A percentile compares a stretch with the other conserved stretches of the same genome.
phyloP scores from a whole-genome alignment of 2,797 vertebrate genomes.

The Lepidocolaptes lacrymiger region DNA sequence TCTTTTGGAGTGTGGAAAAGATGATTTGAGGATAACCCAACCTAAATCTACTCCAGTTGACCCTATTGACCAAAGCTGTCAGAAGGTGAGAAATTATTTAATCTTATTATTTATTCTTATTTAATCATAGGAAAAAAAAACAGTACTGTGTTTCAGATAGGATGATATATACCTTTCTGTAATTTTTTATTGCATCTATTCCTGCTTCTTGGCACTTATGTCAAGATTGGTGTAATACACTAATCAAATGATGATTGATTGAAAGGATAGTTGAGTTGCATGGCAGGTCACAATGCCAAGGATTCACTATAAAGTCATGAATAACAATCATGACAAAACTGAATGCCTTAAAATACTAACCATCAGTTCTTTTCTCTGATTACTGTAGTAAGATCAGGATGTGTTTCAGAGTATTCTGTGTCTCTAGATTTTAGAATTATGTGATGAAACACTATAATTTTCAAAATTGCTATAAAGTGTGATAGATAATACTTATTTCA shows the following conservation, averaged over 20 bases:
- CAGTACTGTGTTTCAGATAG: neutral
- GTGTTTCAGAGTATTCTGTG: neutral
- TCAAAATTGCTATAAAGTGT: neutral
- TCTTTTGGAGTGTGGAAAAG: conserved; percentile 89
- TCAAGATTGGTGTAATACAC: neutral
- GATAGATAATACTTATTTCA: neutral
- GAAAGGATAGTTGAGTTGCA: neutral
- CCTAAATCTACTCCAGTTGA: conserved; percentile 90
- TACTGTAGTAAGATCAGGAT: neutral
- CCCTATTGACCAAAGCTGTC: conserved; percentile 90
- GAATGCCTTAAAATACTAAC: neutral
- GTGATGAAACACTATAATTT: neutral
- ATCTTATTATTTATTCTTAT: neutral
- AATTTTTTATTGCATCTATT: neutral
- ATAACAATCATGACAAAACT: neutral
- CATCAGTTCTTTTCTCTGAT: neutral
- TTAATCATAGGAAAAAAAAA: neutral
- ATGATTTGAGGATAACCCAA: conserved; percentile 87
- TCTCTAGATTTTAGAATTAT: neutral
- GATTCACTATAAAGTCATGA: neutral
- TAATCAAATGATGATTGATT: neutral
- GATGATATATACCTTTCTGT: neutral
- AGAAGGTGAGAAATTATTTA: conserved; percentile 82
- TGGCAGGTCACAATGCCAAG: neutral
- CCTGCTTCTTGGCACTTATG: neutral